Percentiles rank a stretch among this genome's conserved stretches.
Evolutionary conservation across 2,113 vertebrate genomes (phyloP).

Genomic region (Chaetodon auriga): DNA sequence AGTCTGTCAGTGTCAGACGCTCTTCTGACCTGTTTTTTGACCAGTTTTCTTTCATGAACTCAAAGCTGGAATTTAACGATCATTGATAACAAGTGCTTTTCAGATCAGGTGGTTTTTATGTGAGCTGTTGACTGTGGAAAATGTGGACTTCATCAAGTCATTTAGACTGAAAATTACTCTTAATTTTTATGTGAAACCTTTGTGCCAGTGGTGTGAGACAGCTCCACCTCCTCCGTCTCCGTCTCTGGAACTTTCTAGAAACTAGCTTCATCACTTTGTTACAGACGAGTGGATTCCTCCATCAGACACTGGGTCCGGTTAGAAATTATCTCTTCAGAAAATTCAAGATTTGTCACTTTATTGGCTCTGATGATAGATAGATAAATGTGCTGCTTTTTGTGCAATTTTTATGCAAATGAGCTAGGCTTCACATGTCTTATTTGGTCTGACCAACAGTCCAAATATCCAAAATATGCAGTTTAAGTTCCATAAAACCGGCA

Average conservation of each 20-base stretch:
- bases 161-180: background rate
- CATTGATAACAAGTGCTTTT: background rate
- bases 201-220: background rate
- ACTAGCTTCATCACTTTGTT: background rate
- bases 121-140: background rate
- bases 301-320: background rate
- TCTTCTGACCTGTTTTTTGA: constrained; percentile 2
- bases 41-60: background rate
- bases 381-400: background rate
- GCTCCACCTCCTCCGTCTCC: background rate
- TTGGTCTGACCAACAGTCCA: background rate
- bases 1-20: background rate
- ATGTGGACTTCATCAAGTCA: background rate
- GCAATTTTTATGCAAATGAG: background rate
- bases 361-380: background rate
- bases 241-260: constrained; percentile 29
- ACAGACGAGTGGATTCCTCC: background rate
- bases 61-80: background rate
- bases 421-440: background rate
- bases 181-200: constrained; percentile 1
- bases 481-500: background rate
- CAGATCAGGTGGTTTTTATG: background rate
- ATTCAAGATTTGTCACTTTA: background rate
- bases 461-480: background rate
- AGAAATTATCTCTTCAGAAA: background rate